Evolutionary conservation across 2,113 vertebrate genomes (phyloP), one percentile per base, ranked within the genome.

Genomic region (Amphiprion percula): DNA sequence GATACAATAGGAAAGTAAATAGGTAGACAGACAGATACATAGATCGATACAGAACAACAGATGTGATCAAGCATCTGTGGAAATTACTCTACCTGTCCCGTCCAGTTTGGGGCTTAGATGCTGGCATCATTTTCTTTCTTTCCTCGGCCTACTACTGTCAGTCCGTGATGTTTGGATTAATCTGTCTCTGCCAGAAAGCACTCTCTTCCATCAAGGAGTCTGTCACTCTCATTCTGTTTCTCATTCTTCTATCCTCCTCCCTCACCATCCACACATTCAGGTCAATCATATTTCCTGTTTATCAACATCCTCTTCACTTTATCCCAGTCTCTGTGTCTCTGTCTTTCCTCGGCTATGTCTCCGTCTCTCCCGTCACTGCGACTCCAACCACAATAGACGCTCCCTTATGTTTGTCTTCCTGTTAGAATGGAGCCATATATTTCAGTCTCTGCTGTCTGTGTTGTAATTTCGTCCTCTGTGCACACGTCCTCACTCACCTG

Each of bases 251-350:
- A 24, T 53, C 24, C 41, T 44, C 53, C 68, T 50, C 68, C 28
- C 52, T 67, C 68, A 19, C 53, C 78, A 75, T 88, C 81, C 70
- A 64, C 66, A 79, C 75, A 69, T 80, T 83, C 73, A 82, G 76
- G 81, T 67, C 80, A 87, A 82, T 85, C 67, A 80, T 65, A 82
- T 85, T 84, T 85, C 88, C 87, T 82, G 68, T 89, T 88, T 78
- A 86, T 87, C 85, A 68, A 71, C 81, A 80, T 87, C 81, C 66
- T 65, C 54, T 65, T 33, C 69, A 74, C 78, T 83, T 49, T 73
- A 58, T 62, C 74, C 47, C 60, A 4, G 33, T 70, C 74, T 73
- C 47, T 0, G 1, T 60, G 60, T 81, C 63, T 82, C 62, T 60
- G 26, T 74, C 64, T 70, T 70, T 37, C 15, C 46, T 21, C 26